A percentile compares a stretch with the other conserved stretches of the same genome.
These are phyloP conservation scores for Ceratina japonica DNA, from an alignment of 1,140 invertebrate genomes.

Conservation along the genomic window DNA sequence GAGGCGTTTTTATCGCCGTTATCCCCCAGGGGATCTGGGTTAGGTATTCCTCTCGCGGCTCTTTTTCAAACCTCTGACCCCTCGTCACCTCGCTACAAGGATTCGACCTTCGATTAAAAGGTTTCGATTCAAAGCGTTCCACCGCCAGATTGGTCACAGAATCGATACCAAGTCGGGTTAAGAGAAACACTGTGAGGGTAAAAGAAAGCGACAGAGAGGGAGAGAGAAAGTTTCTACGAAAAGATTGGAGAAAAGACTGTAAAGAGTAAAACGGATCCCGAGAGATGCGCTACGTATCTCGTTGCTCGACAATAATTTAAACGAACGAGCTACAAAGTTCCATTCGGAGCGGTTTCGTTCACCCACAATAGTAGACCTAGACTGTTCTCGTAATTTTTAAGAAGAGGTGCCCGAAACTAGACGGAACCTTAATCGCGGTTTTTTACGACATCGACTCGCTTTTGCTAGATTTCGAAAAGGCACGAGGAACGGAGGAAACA, in stretches of 20 bases:
- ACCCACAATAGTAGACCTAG: not conserved
- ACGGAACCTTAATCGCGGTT: not conserved
- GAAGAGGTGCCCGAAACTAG: not conserved
- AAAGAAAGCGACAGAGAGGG: no score
- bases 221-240: not conserved
- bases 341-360: not conserved
- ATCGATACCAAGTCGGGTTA: constrained; percentile 11
- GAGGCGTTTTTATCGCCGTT: constrained; percentile 57
- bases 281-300: not conserved
- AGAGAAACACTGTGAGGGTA: constrained; percentile 19
- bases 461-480: not conserved
- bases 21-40: constrained; percentile 29
- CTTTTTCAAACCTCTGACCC: not conserved
- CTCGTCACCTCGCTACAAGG: constrained; percentile 29
- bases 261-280: not conserved
- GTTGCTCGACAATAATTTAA: constrained; percentile 9
- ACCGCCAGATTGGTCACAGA: not conserved
- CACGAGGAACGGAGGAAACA: not conserved
- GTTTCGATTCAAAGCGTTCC: constrained; percentile 33
- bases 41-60: constrained; percentile 12
- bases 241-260: constrained; percentile 3
- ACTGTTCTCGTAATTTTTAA: constrained; percentile 3
- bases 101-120: constrained; percentile 62
- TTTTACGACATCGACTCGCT: not conserved
- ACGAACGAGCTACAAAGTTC: constrained; percentile 1